A percentile compares a stretch with the other conserved stretches of the same genome.
Evolutionary conservation across 2,888 invertebrate genomes (phyloP).

Genomic region (Drosophila limbata): DNA sequence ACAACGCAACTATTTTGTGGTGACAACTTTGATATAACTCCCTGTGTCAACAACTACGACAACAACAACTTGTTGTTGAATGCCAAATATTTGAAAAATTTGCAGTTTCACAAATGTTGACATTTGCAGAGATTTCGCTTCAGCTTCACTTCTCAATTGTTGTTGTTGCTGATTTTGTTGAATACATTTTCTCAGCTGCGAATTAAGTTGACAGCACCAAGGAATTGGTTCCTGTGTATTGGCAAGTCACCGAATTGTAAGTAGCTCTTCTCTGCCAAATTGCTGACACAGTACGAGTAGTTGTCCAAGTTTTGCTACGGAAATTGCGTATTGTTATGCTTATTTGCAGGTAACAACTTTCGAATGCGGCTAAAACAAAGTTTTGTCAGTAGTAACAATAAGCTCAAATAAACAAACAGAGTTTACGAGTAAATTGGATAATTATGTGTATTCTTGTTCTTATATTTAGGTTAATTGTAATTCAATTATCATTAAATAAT

Average conservation of each 20-base stretch:
- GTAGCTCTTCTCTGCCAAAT: slow-evolving; percentile 56
- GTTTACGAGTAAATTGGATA: slow-evolving; percentile 5
- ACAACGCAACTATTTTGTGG: slow-evolving; percentile 67
- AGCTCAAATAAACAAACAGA: slow-evolving; percentile 25
- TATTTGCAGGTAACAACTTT: slow-evolving; percentile 37
- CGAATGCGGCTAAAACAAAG: slow-evolving; percentile 22
- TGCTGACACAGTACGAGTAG: slow-evolving; percentile 72
- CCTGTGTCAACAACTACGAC: slow-evolving; percentile 43
- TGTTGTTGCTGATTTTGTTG: slow-evolving; percentile 23
- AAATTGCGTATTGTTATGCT: slow-evolving; percentile 49
- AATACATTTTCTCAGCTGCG: slow-evolving; percentile 27
- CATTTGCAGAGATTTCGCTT: slow-evolving; percentile 47
- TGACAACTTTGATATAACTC: slow-evolving; percentile 64
- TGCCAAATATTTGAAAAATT: slow-evolving; percentile 70
- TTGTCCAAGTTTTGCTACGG: slow-evolving; percentile 47
- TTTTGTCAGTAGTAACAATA: slow-evolving; percentile 34
- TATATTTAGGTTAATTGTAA: slow-evolving; percentile 30
- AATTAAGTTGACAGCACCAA: slow-evolving; percentile 58
- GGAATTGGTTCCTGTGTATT: slow-evolving; percentile 45
- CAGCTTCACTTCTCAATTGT: slow-evolving; percentile 5
- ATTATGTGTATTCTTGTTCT: slow-evolving; percentile 22
- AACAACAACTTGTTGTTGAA: slow-evolving; percentile 40
- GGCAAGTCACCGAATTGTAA: slow-evolving; percentile 37
- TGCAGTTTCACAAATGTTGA: slow-evolving; percentile 67
- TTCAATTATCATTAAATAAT: slow-evolving; percentile 9